These are phyloP conservation scores for Hyles lineata DNA, from an alignment of 2,888 invertebrate species.

Conservation along the genomic window DNA sequence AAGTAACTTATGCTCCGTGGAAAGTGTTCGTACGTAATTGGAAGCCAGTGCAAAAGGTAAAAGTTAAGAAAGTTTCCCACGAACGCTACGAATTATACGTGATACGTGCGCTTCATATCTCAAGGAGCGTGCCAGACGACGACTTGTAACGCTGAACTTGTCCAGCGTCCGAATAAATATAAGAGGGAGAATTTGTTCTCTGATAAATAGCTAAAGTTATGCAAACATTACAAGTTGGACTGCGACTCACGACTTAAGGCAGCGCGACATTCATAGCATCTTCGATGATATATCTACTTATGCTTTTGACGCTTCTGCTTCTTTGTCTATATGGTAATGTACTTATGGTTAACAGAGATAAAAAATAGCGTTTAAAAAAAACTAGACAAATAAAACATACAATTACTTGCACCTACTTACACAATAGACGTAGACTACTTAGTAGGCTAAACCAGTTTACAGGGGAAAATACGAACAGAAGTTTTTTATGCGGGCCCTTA, in stretches of 20 bases:
- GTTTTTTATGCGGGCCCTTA: background rate
- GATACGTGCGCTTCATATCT: conserved; percentile 15
- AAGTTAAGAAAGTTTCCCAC: conserved; percentile 20
- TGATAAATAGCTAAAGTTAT: conserved; percentile 6
- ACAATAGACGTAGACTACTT: no score
- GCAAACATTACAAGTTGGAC: background rate
- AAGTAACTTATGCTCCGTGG: conserved; percentile 55
- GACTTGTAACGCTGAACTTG: background rate
- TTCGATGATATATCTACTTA: no score
- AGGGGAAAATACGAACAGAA: background rate
- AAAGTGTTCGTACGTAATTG: conserved; percentile 41
- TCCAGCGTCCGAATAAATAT: background rate
- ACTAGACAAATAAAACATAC: no score
- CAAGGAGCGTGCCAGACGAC: background rate
- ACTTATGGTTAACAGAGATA: no score
- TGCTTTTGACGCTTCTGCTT: no score
- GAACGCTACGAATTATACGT: conserved; percentile 9
- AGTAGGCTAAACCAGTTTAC: no score
- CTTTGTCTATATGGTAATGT: no score
- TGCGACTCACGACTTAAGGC: no score
- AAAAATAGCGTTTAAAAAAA: no score
- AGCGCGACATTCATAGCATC: no score
- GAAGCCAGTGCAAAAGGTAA: conserved; percentile 30
- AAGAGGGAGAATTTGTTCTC: background rate
- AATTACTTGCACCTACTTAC: no score